Conservation (phyloP, 1,140 invertebrate species). For the Drosophila varians region DNA sequence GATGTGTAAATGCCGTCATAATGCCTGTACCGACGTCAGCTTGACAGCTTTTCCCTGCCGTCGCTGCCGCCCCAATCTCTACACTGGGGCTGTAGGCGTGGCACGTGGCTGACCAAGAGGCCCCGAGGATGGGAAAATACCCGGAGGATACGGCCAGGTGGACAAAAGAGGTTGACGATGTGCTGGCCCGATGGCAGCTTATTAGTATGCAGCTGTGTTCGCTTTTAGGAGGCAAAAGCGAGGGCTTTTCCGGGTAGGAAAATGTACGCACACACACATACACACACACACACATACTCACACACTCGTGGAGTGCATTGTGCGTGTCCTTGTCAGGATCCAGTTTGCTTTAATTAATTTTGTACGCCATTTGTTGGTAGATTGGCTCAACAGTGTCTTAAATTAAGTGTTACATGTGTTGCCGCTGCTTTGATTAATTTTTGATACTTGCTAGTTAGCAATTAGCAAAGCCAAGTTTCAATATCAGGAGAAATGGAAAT, state of each 20-base stretch:
- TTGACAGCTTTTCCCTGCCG: constrained; percentile 47
- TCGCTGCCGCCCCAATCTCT: not conserved
- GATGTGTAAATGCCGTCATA: constrained; percentile 77
- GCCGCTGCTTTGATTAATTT: not conserved
- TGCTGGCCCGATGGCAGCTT: constrained; percentile 21
- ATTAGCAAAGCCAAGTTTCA: not conserved
- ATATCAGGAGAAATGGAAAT: too few relatives aligned
- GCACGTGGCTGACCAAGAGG: constrained; percentile 34
- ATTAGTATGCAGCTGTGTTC: constrained; percentile 56
- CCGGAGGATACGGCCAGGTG: not conserved
- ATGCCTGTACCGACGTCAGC: constrained; percentile 73
- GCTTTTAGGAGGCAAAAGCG: constrained; percentile 14
- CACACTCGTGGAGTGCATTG: not conserved
- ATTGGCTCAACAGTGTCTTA: constrained; percentile 37
- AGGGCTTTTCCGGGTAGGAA: constrained; percentile 3
- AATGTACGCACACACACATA: not conserved
- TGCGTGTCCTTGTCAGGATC: constrained; percentile 59
- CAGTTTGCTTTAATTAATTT: constrained; percentile 75
- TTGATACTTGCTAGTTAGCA: constrained; percentile 11
- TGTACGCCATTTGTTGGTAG: constrained; percentile 14
- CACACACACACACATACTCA: not conserved
- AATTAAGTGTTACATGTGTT: constrained; percentile 30
- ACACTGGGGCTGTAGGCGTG: constrained; percentile 23
- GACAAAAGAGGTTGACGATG: not conserved
- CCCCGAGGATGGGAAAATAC: not conserved